Conservation (phyloP, 2,113 vertebrate genomes). For the Thinocorus orbignyianus region DNA sequence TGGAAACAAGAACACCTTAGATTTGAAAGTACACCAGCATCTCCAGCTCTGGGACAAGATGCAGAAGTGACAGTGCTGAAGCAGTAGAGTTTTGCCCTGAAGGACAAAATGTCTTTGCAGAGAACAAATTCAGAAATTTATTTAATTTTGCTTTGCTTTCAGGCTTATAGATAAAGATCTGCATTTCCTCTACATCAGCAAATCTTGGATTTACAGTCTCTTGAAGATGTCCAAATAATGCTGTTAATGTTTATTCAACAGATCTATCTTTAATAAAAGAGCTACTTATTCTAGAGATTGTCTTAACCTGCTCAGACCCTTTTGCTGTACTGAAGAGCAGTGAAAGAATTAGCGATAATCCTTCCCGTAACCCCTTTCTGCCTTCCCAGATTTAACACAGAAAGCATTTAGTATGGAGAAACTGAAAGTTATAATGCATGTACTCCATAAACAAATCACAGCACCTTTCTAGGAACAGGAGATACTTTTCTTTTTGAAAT, state of each 20-base stretch:
- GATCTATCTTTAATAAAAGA: background rate
- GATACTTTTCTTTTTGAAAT: background rate
- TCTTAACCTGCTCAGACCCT: background rate
- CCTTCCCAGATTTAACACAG: background rate
- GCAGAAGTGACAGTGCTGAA: background rate
- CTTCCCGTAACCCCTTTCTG: background rate
- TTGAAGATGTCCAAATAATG: conserved; percentile 1
- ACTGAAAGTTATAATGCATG: background rate
- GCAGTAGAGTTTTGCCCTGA: background rate
- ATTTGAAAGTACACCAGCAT: conserved; percentile 22
- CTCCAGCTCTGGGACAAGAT: background rate
- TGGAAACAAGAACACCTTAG: conserved; percentile 42
- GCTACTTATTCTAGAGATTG: background rate
- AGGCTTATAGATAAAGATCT: conserved; percentile 23
- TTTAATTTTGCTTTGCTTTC: conserved; percentile 1
- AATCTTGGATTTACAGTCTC: background rate
- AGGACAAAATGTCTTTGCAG: conserved; percentile 28
- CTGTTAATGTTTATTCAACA: conserved; percentile 34
- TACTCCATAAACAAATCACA: background rate
- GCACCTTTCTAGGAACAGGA: background rate
- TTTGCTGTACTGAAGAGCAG: background rate
- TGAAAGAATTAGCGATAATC: background rate
- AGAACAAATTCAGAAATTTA: background rate
- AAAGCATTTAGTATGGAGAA: background rate
- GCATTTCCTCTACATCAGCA: conserved; percentile 5